Evolutionary conservation across 2,797 vertebrate species (phyloP).

Genomic region (Lycodopsis pacificus): DNA sequence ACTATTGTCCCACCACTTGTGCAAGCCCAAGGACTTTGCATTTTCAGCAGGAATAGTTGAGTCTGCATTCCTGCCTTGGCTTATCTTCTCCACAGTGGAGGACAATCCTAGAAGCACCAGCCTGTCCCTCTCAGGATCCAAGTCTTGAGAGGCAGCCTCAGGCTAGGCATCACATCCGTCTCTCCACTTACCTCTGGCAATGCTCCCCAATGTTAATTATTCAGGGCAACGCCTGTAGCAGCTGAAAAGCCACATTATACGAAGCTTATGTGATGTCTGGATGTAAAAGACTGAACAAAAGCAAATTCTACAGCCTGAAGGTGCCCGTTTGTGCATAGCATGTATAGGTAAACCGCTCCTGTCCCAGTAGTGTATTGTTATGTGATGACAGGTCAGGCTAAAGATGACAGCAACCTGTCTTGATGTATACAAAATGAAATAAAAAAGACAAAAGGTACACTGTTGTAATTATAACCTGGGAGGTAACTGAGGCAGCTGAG

Average conservation of each 20-base stretch:
- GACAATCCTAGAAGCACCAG: slow-evolving; percentile 14
- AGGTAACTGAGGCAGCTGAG: not conserved
- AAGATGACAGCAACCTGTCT: not conserved
- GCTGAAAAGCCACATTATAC: slow-evolving; percentile 8
- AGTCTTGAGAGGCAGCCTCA: slow-evolving; percentile 38
- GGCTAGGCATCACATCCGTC: slow-evolving; percentile 37
- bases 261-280: not conserved
- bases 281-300: slow-evolving; percentile 4
- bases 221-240: not conserved
- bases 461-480: not conserved
- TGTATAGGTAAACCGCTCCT: not conserved
- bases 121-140: slow-evolving; percentile 26
- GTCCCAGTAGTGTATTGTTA: not conserved
- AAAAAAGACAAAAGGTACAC: not conserved
- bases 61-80: slow-evolving; percentile 25
- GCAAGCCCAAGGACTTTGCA: slow-evolving; percentile 20
- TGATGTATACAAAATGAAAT: not conserved
- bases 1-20: slow-evolving; percentile 27
- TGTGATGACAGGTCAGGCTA: not conserved
- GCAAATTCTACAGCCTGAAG: not conserved
- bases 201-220: slow-evolving; percentile 24
- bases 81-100: slow-evolving; percentile 16
- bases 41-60: slow-evolving; percentile 55
- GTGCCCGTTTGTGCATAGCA: not conserved
- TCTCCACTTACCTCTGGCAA: slow-evolving; percentile 46